Percentiles rank a stretch among this genome's conserved stretches.
These are phyloP conservation scores for Drosophila lutescens DNA, from an alignment of 2,888 invertebrate genomes.

Conservation along the genomic window DNA sequence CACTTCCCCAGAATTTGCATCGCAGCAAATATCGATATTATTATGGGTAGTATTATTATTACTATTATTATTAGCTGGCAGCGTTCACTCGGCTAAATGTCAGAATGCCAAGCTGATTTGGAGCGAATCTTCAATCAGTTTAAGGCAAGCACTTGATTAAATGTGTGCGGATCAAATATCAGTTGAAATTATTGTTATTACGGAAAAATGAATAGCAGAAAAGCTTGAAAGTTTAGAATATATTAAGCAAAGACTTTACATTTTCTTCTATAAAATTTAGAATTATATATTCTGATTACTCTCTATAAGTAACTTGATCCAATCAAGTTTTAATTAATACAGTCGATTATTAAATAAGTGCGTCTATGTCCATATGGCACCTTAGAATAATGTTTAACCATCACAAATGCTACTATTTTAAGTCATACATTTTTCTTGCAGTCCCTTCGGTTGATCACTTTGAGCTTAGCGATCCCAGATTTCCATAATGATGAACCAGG, in stretches of 20 bases:
- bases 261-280: too few relatives aligned
- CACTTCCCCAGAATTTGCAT: constrained; percentile 17
- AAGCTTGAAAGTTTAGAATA: too few relatives aligned
- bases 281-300: too few relatives aligned
- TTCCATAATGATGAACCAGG: constrained; percentile 81
- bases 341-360: too few relatives aligned
- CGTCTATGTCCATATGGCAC: too few relatives aligned
- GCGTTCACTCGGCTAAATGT: constrained; percentile 31
- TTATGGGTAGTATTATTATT: constrained; percentile 39
- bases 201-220: neutral
- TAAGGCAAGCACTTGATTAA: constrained; percentile 13
- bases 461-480: constrained; percentile 15
- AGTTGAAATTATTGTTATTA: constrained; percentile 24
- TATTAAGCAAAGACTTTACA: too few relatives aligned
- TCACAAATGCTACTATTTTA: neutral
- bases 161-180: constrained; percentile 24
- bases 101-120: constrained; percentile 24
- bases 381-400: neutral
- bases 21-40: constrained; percentile 42
- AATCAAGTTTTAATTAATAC: too few relatives aligned
- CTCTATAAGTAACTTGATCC: too few relatives aligned
- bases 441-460: constrained; percentile 25
- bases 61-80: constrained; percentile 27
- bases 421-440: constrained; percentile 41
- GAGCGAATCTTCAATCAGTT: constrained; percentile 31